Conservation (phyloP, 2,797 vertebrate genomes). For the Lacerta bilineata region DNA sequence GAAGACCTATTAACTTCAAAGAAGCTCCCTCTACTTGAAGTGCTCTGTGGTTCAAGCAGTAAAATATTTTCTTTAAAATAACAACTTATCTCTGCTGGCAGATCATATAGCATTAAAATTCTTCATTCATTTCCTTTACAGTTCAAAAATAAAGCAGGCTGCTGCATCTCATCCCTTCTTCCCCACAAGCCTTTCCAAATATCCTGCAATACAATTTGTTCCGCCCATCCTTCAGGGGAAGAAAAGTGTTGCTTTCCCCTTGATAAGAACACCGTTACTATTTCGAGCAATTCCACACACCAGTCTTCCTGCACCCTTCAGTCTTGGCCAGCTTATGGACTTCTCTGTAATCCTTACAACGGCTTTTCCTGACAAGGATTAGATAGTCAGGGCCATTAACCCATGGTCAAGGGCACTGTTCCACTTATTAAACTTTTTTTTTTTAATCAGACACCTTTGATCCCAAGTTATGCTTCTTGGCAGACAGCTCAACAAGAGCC, state of each 20-base stretch:
- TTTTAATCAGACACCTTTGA: conserved; percentile 65
- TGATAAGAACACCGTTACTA: conserved; percentile 21
- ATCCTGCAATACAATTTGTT: conserved; percentile 41
- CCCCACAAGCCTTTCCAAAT: conserved; percentile 8
- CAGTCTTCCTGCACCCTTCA: conserved; percentile 54
- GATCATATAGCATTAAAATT: conserved; percentile 18
- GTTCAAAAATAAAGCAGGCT: conserved; percentile 39
- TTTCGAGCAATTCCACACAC: conserved; percentile 34
- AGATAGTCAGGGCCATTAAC: conserved; percentile 64
- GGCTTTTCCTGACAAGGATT: conserved; percentile 59
- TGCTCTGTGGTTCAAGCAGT: conserved; percentile 10
- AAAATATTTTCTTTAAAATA: conserved; percentile 6
- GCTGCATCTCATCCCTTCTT: neutral
- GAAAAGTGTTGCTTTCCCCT: conserved; percentile 49
- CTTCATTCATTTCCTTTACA: conserved; percentile 31
- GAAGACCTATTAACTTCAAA: conserved; percentile 9
- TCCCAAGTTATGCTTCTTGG: conserved; percentile 58
- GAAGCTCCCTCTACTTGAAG: neutral
- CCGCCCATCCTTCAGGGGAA: conserved; percentile 14
- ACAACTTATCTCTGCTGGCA: neutral
- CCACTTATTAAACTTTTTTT: conserved; percentile 47
- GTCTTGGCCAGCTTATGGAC: conserved; percentile 47
- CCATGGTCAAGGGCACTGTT: conserved; percentile 57
- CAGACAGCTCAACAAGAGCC: conserved; percentile 44
- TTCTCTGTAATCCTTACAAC: conserved; percentile 45